These are phyloP conservation scores for Lithobates sylvaticus DNA, from an alignment of 2,797 vertebrate species.

Conservation along the genomic window DNA sequence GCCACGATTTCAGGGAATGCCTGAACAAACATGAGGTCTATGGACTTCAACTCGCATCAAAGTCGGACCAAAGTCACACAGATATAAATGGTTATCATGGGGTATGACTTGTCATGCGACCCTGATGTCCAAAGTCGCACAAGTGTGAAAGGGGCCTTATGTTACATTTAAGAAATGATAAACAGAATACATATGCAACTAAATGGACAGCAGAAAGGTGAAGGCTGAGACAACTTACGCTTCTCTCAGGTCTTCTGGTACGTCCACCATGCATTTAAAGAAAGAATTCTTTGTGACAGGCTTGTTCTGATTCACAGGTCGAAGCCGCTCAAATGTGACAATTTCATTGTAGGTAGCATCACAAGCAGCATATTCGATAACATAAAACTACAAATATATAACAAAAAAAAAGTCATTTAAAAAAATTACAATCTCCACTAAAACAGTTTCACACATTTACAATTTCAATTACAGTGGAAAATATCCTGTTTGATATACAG, in stretches of 20 bases:
- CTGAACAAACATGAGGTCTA: no score
- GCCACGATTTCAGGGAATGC: no score
- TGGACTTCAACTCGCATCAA: no score
- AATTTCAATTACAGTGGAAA: no score
- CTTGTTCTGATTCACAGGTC: conserved; percentile 94
- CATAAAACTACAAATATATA: conserved; percentile 86
- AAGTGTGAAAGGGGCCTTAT: no score
- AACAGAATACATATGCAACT: not conserved
- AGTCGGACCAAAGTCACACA: no score
- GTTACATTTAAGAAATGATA: not conserved
- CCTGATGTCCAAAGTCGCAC: no score
- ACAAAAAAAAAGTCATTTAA: not conserved
- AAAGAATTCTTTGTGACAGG: conserved; percentile 92
- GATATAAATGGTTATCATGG: no score
- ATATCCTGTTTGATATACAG: no score
- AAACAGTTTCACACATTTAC: no score
- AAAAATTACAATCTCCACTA: not conserved
- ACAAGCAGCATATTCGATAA: conserved; percentile 98
- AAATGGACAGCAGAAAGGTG: not conserved
- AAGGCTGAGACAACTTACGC: conserved; percentile 83
- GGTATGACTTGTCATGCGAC: no score
- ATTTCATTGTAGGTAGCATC: conserved; percentile 99
- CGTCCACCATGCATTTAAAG: conserved; percentile 92
- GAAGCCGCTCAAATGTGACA: conserved; percentile 95
- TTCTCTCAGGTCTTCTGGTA: conserved; percentile 94